Percentiles rank a stretch among this genome's conserved stretches.
phyloP scores from a whole-genome alignment of 2,888 invertebrate genomes.

The Parnassius glacialis region DNA sequence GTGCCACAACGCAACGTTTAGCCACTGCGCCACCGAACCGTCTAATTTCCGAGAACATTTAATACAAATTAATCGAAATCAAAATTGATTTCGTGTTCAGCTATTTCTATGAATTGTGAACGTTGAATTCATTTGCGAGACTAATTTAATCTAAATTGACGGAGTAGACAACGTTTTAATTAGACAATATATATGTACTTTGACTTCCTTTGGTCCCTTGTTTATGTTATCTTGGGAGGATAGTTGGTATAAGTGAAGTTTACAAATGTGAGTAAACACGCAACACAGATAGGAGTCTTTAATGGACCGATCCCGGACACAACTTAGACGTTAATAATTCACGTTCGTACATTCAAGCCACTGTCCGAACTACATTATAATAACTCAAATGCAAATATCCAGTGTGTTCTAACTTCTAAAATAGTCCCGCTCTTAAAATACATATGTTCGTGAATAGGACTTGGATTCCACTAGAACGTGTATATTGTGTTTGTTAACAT shows the following conservation, averaged over 20 bases:
- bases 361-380: conserved; percentile 26
- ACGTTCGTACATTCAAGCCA: conserved; percentile 29
- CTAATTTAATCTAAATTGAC: conserved; percentile 49
- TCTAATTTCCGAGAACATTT: conserved; percentile 18
- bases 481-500: too few relatives aligned
- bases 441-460: background rate
- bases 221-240: conserved; percentile 53
- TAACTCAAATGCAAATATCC: conserved; percentile 14
- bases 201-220: conserved; percentile 41
- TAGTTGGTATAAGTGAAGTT: conserved; percentile 44
- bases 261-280: conserved; percentile 75
- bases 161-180: conserved; percentile 54
- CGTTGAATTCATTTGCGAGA: conserved; percentile 37
- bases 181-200: conserved; percentile 49
- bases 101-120: conserved; percentile 47
- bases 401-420: background rate
- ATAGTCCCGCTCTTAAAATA: background rate
- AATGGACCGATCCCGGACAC: conserved; percentile 36
- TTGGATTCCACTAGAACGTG: too few relatives aligned
- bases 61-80: conserved; percentile 13
- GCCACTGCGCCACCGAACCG: too few relatives aligned
- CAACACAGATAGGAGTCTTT: conserved; percentile 40
- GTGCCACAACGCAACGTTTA: background rate
- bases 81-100: conserved; percentile 23
- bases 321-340: conserved; percentile 38